phyloP scores from a whole-genome alignment of 2,797 vertebrate species.

The Arrhamphus sclerolepis region DNA sequence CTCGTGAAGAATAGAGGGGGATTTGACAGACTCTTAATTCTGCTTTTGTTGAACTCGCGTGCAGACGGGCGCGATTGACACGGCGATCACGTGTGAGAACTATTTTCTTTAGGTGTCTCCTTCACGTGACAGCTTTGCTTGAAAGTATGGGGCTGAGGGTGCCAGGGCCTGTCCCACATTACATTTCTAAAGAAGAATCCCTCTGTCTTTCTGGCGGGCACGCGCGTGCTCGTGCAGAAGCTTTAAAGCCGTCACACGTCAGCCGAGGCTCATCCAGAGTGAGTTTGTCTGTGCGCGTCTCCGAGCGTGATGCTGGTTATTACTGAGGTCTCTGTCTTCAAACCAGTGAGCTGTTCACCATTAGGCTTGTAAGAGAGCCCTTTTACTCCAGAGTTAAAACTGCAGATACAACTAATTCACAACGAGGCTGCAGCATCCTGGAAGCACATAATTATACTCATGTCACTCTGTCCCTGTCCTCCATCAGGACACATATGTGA shows the following conservation, averaged over 20 bases:
- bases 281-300: conserved; percentile 84
- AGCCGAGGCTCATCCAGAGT: conserved; percentile 81
- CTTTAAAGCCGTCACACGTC: no score
- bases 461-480: no score
- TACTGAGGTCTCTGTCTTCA: no score
- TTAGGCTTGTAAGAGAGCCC: not conserved
- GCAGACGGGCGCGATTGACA: conserved; percentile 84
- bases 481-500: no score
- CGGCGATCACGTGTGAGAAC: conserved; percentile 74
- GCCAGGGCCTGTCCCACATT: conserved; percentile 36
- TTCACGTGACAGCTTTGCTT: conserved; percentile 32
- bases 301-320: conserved; percentile 16
- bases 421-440: not conserved
- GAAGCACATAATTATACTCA: no score
- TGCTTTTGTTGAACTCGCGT: conserved; percentile 87
- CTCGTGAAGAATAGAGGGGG: conserved; percentile 69
- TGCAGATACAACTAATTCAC: conserved; percentile 1
- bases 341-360: no score
- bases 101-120: conserved; percentile 18
- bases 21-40: conserved; percentile 80
- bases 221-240: conserved; percentile 39
- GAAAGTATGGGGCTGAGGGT: not conserved
- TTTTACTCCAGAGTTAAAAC: conserved; percentile 6
- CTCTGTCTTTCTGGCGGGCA: conserved; percentile 4
- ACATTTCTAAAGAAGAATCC: conserved; percentile 16